Conservation (phyloP, 2,888 invertebrate genomes). For the Palloptera scutellata region DNA sequence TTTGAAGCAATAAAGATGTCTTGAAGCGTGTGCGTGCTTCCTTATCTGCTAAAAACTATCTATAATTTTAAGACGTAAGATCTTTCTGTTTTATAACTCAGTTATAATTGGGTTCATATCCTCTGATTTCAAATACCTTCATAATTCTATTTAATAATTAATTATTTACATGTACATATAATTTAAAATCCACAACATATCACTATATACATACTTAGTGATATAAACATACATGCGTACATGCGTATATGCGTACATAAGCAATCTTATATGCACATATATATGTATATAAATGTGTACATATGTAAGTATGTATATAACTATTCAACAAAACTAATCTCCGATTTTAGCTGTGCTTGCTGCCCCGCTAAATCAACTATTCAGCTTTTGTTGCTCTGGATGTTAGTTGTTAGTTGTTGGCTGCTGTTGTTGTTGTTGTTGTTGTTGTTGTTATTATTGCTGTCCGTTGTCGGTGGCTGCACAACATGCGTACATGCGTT, state of each 20-base stretch:
- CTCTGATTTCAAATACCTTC: too few species aligned
- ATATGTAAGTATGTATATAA: constrained; percentile 2
- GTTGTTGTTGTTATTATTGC: too few species aligned
- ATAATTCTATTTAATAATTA: too few species aligned
- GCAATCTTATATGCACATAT: background rate
- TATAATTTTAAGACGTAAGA: too few species aligned
- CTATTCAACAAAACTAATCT: background rate
- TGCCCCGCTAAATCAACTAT: background rate
- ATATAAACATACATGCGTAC: background rate
- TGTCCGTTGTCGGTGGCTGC: background rate
- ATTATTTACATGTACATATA: background rate
- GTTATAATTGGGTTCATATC: too few species aligned
- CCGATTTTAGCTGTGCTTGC: constrained; percentile 6
- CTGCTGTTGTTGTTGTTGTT: background rate
- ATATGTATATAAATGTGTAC: constrained; percentile 6
- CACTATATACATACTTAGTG: too few species aligned
- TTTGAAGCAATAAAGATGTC: too few species aligned
- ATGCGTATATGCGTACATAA: background rate
- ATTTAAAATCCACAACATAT: constrained; percentile 1
- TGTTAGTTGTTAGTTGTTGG: background rate
- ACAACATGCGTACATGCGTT: constrained; percentile 16
- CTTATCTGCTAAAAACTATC: too few species aligned
- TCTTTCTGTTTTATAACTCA: too few species aligned
- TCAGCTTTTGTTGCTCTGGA: background rate
- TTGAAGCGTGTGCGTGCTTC: too few species aligned